Percentiles rank a stretch among this genome's conserved stretches.
Conservation (phyloP, 1,140 invertebrate genomes). For the Chionoecetes opilio region DNA sequence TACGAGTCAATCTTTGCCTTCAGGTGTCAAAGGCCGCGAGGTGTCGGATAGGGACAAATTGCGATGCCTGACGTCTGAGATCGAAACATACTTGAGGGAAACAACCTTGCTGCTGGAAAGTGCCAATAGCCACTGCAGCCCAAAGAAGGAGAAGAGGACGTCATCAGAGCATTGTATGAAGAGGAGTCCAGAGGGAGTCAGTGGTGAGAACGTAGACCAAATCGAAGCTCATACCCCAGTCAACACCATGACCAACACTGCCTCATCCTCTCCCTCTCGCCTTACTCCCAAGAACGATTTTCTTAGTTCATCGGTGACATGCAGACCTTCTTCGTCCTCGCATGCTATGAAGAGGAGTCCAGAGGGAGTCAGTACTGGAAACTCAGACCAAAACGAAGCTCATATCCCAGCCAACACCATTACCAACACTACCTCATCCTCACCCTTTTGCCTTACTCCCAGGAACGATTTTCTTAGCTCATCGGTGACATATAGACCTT, state of each 20-base stretch:
- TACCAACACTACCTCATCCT: background rate
- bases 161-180: background rate
- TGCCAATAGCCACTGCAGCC: conserved; percentile 16
- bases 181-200: background rate
- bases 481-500: background rate
- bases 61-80: conserved; percentile 59
- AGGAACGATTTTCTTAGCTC: background rate
- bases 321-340: too few relatives aligned
- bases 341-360: background rate
- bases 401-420: background rate
- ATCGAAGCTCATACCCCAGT: background rate
- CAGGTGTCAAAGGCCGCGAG: conserved; percentile 35
- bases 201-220: background rate
- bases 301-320: background rate
- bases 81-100: conserved; percentile 65
- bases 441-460: background rate
- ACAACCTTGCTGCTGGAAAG: conserved; percentile 69
- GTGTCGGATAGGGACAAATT: conserved; percentile 63
- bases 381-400: background rate
- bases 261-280: background rate
- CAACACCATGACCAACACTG: background rate
- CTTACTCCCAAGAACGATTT: background rate
- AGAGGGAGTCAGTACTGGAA: background rate
- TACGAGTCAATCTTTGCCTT: background rate
- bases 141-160: background rate